Base-by-base conservation (phyloP, 2,797 vertebrate species). In the Sebastolobus altivelis region DNA sequence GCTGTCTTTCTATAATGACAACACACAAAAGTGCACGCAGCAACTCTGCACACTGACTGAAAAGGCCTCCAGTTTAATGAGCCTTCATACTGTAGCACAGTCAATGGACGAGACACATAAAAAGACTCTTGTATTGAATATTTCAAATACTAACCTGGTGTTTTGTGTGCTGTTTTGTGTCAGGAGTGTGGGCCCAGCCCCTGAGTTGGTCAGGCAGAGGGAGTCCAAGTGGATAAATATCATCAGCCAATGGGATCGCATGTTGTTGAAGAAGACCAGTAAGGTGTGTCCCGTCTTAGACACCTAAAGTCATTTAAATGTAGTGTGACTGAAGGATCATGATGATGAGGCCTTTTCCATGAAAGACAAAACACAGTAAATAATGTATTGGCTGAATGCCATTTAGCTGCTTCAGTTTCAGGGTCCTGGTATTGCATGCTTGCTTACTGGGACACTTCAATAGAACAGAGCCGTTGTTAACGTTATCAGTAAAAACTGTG, bases 221-320 rank as follows among this genome's bases (percentile, higher is more conserved):
- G 97, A 98, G 89, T 93, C 94, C 91, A 97, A 97, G 86, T 98
- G 97, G 97, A 95, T 98, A 72, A 95, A 93, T 72, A 96, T 97
- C 88, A 97, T 96, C 2, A 89, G 76, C 13, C 96, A 97, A 35
- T 97, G 97, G 97, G 96, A 97, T 69, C 95, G 93, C 66, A 94
- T 96, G 60, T 89, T 97, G 84, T 87, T 92, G 4, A 96, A 95
- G 79, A 95, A 95, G 78, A 93, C 94, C 87, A 96, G 91, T 84
- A 97, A 97, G 96, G 97, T 97, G 84, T 78, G 94, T 90, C 40
- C 16, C 6, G 12, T 60, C n/a, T n/a, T 16, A 63, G 60, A 65
- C 7, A 46, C 14, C 4, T 2, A 2, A 66, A 62, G 25, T 54
- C 13, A 31, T 9, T 9, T 56, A 4, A 11, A 80, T 59, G 6